A percentile compares a stretch with the other conserved stretches of the same genome.
Evolutionary conservation across 2,113 vertebrate species (phyloP).

Genomic region (Merops nubicus): DNA sequence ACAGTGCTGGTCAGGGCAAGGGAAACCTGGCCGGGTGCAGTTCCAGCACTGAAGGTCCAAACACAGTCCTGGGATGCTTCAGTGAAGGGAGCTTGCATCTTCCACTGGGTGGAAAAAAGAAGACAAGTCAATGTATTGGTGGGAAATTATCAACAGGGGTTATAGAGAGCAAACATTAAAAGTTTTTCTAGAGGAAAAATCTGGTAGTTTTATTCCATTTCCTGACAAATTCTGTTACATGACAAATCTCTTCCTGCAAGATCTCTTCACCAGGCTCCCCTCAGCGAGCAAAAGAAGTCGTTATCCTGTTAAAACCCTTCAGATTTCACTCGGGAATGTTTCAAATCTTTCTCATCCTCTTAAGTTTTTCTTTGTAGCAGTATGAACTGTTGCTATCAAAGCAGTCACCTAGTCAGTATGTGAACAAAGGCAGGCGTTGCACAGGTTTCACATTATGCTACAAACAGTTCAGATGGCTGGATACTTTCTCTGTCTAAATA

Average conservation of each 20-base stretch:
- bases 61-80: not conserved
- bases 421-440: not conserved
- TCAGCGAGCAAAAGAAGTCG: conserved; percentile 22
- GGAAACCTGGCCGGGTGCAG: not conserved
- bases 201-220: not conserved
- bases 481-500: not conserved
- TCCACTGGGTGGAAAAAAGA: not conserved
- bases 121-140: not conserved
- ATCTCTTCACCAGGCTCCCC: conserved; percentile 35
- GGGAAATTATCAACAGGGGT: not conserved
- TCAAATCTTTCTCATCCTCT: conserved; percentile 57
- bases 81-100: not conserved
- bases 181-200: not conserved
- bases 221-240: not conserved
- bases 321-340: conserved; percentile 43
- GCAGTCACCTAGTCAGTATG: not conserved
- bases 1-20: not conserved
- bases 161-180: not conserved
- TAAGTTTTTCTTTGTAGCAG: conserved; percentile 27
- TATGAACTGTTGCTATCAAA: conserved; percentile 60
- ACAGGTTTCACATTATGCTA: not conserved
- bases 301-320: conserved; percentile 49
- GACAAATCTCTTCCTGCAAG: not conserved
- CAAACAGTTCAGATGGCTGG: not conserved
- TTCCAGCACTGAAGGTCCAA: not conserved